A percentile compares a stretch with the other conserved stretches of the same genome.
These are phyloP conservation scores for Oxyscelio sp. DNA, from an alignment of 2,888 invertebrate species.

Conservation along the genomic window DNA sequence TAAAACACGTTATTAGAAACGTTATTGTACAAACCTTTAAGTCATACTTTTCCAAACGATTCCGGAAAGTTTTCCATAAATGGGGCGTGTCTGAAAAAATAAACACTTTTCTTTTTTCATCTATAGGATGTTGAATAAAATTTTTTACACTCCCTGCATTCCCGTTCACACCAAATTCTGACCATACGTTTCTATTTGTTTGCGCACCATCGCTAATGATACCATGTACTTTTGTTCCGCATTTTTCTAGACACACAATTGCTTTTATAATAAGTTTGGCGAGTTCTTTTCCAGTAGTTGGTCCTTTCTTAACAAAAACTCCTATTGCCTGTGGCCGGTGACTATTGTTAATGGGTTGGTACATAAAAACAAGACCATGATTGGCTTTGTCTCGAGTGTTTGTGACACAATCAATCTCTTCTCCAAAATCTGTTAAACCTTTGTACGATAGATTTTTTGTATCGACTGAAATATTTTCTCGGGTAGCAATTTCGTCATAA, in stretches of 20 bases:
- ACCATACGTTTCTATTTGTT: background rate
- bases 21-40: background rate
- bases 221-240: background rate
- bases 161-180: background rate
- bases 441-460: constrained; percentile 27
- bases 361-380: constrained; percentile 75
- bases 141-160: background rate
- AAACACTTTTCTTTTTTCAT: background rate
- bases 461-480: constrained; percentile 50
- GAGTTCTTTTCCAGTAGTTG: background rate
- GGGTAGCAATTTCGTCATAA: constrained; percentile 66
- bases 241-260: background rate
- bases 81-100: background rate
- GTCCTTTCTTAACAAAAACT: constrained; percentile 20
- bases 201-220: background rate
- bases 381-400: constrained; percentile 59
- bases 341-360: constrained; percentile 59
- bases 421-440: constrained; percentile 71
- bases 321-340: constrained; percentile 18
- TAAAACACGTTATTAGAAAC: too few relatives aligned
- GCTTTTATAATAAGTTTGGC: background rate
- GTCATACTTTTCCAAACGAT: background rate
- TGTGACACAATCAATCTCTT: constrained; percentile 13
- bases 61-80: background rate
- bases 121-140: background rate